phyloP scores from a whole-genome alignment of 2,113 vertebrate genomes.

The Equus przewalskii region DNA sequence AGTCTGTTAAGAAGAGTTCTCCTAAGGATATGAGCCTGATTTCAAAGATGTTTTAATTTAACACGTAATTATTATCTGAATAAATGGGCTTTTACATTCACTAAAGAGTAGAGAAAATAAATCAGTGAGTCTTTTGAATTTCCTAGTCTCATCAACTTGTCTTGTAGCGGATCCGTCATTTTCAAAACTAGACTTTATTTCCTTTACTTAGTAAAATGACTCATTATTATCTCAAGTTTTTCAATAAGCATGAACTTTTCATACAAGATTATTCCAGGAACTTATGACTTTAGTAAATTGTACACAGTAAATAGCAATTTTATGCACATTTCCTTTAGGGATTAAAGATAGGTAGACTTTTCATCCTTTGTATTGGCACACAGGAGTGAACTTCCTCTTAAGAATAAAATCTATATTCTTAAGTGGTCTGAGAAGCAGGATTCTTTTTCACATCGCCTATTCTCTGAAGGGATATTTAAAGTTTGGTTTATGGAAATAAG shows the following conservation, averaged over 20 bases:
- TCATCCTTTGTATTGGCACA: slow-evolving; percentile 79
- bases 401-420: slow-evolving; percentile 84
- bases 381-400: slow-evolving; percentile 79
- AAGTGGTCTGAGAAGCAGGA: slow-evolving; percentile 58
- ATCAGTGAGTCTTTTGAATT: slow-evolving; percentile 28
- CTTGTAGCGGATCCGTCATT: not conserved
- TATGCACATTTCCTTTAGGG: slow-evolving; percentile 72
- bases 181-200: not conserved
- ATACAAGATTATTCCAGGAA: slow-evolving; percentile 67
- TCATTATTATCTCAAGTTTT: slow-evolving; percentile 74
- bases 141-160: not conserved
- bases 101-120: slow-evolving; percentile 4
- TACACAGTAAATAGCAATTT: slow-evolving; percentile 73
- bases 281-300: slow-evolving; percentile 73
- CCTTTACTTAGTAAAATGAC: slow-evolving; percentile 66
- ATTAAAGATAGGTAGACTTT: slow-evolving; percentile 82
- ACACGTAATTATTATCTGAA: not conserved
- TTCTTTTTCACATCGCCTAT: slow-evolving; percentile 77
- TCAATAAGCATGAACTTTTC: not conserved
- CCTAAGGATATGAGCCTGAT: not conserved
- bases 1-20: not conserved
- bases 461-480: slow-evolving; percentile 80
- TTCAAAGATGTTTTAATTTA: slow-evolving; percentile 32
- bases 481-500: slow-evolving; percentile 76
- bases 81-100: not conserved